phyloP scores from a whole-genome alignment of 2,888 invertebrate species.

The Synanthedon andrenaeformis region DNA sequence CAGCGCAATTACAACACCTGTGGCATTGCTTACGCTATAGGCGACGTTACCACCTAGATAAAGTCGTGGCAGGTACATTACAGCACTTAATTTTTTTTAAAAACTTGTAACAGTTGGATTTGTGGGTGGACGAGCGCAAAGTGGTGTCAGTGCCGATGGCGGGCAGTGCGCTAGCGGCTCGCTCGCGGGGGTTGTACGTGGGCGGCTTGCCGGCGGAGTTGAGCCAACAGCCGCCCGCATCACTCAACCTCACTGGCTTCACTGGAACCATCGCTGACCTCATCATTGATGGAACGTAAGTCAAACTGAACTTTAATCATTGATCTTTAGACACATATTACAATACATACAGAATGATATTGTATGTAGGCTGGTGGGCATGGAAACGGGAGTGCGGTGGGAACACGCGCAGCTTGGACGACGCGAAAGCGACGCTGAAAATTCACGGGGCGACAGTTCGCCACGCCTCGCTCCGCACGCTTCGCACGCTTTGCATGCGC shows the following conservation, averaged over 20 bases:
- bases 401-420: constrained; percentile 37
- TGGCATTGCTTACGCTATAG: no score
- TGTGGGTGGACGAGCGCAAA: constrained; percentile 81
- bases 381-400: constrained; percentile 36
- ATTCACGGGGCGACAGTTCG: constrained; percentile 12
- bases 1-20: no score
- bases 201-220: constrained; percentile 77
- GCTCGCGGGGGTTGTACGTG: constrained; percentile 77
- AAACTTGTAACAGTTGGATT: constrained; percentile 55
- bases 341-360: no score
- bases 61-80: no score
- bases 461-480: constrained; percentile 25
- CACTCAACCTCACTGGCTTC: constrained; percentile 54
- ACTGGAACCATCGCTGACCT: constrained; percentile 87
- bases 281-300: constrained; percentile 83
- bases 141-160: constrained; percentile 70
- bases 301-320: constrained; percentile 8
- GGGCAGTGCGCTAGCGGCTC: constrained; percentile 56
- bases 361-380: constrained; percentile 31
- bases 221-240: constrained; percentile 67
- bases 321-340: not conserved
- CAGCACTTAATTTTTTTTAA: no score
- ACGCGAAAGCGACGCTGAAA: no score
- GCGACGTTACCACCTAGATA: no score
- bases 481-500: constrained; percentile 18